A percentile compares a stretch with the other conserved stretches of the same genome.
phyloP scores from a whole-genome alignment of 92 coral and sea anemone species.

The Zoanthus gigantus region DNA sequence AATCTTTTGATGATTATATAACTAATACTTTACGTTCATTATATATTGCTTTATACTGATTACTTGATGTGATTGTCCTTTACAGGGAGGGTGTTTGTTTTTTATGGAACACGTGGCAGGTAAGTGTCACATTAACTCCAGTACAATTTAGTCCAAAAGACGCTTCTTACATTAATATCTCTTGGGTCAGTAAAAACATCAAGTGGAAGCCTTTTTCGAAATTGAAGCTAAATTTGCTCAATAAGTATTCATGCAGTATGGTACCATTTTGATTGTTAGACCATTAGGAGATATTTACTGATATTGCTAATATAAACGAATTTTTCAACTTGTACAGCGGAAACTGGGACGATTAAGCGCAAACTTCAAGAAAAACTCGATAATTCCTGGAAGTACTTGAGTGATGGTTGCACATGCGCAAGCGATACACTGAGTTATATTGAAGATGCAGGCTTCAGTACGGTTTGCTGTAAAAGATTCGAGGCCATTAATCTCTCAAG shows the following conservation, averaged over 20 bases:
- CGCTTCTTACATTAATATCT: not conserved
- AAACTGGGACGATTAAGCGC: slow-evolving; percentile 71
- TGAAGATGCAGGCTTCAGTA: slow-evolving; percentile 79
- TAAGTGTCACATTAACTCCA: slow-evolving; percentile 31
- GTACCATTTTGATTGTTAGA: no score
- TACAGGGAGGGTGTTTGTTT: slow-evolving; percentile 89
- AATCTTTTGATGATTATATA: no score
- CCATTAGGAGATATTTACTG: no score
- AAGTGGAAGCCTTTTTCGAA: no score
- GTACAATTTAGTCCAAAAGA: not conserved
- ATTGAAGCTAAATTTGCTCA: no score
- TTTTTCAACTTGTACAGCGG: slow-evolving; percentile 55
- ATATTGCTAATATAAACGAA: not conserved
- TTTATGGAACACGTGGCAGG: slow-evolving; percentile 97
- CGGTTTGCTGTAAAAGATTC: slow-evolving; percentile 73
- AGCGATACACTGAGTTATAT: slow-evolving; percentile 67
- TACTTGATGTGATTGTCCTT: not conserved
- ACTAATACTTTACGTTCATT: no score
- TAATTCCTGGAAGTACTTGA: slow-evolving; percentile 81
- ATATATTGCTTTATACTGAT: not conserved
- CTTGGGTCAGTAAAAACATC: no score
- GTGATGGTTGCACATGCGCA: slow-evolving; percentile 93
- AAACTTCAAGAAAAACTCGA: slow-evolving; percentile 69
- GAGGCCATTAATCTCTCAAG: slow-evolving; percentile 54
- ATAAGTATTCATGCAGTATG: no score